Evolutionary conservation across 1,140 invertebrate species (phyloP), one percentile per base, ranked within the genome.

Genomic region (Sarcophaga peregrina): DNA sequence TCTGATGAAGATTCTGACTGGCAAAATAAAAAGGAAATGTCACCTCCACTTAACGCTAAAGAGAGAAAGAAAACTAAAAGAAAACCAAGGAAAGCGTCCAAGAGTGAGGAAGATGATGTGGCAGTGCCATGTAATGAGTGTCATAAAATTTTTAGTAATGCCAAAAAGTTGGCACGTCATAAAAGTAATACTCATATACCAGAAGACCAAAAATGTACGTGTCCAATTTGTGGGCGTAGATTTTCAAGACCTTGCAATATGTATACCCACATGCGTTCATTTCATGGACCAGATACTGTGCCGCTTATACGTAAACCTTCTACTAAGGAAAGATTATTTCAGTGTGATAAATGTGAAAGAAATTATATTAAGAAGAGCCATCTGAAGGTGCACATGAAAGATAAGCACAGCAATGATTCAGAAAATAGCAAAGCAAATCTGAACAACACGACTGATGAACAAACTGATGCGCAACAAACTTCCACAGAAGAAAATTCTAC

Each of bases 101-200:
- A 68, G 3, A 68, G 10, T 68, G 7, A n/a, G 3, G 62, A 68
- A 1, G 47, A 50, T 25, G 75, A 78, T 52, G 50, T 78, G 17
- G 75, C 75, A 4, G 75, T 78, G 47, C 75, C 75, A 48, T 78
- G 75, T 78, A 17, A 4, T 11, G n/a, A 78, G 37, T 78, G 75
- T 7, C 50, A 78, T 78, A 78, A 78, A 11, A 78, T 78, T 20
- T 78, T 78, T 78, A 78, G 20, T 20, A 78, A 78, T 78, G 50
- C 75, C 47, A 78, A 78, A 78, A 47, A 37, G 20, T 78, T 78
- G 17, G 17, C 47, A 17, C 8, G 46, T 10, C 75, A 78, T 20
- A 9, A 50, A 50, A n/a, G 48, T 17, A 78, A 50, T 25, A 78
- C 47, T 5, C 75, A 78, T 11, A 17, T 78, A 52, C 75, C 75